Evolutionary conservation across 2,888 invertebrate genomes (phyloP), one percentile per base, ranked within the genome.

Genomic region (Alloscopus bannaensis): DNA sequence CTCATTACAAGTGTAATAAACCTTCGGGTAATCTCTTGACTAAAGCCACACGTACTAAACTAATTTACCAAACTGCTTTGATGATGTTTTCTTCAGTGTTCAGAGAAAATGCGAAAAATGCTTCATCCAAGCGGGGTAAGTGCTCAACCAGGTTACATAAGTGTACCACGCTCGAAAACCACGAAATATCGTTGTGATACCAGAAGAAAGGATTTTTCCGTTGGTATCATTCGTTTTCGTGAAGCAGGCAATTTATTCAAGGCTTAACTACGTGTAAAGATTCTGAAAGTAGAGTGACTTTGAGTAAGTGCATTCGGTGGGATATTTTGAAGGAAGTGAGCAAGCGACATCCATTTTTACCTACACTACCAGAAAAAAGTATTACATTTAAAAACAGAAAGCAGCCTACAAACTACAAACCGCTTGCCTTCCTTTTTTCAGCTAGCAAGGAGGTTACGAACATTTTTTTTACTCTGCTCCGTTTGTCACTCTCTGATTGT

Each of bases 231-330:
- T 13, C 18, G 18, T 57, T 29, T 70, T 60, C 60, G 59, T 57
- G 47, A 40, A 70, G 60, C 36, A 64, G 16, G 60, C 70, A 59
- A 70, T 70, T 70, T 70, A 70, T 70, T 47, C 60, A 59, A 16
- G 60, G 70, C 70, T 70, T 70, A 70, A 70, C 70, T 60, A 60
- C 31, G 59, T 70, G 70, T 70, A 70, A 70, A 70, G n/a, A 70
- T 70, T 45, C 70, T 59, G 47, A 70, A 60, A 45, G 45, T 60
- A 52, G 52, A 55, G 36, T 68, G 57, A 55, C 42, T 57, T 57
- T 42, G 68, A 52, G 66, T 52, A 24, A 31, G 52, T 47, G 36
- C 16, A 16, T 18, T 50, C 16, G 28, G 1, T 55, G 18, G 26
- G 50, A 66, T 52, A 20, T 24, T 24, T 13, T 8, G 66, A 31